A percentile compares a stretch with the other conserved stretches of the same genome.
These are phyloP conservation scores for Thalassaphorura encarpata DNA, from an alignment of 1,140 invertebrate species.

Conservation along the genomic window DNA sequence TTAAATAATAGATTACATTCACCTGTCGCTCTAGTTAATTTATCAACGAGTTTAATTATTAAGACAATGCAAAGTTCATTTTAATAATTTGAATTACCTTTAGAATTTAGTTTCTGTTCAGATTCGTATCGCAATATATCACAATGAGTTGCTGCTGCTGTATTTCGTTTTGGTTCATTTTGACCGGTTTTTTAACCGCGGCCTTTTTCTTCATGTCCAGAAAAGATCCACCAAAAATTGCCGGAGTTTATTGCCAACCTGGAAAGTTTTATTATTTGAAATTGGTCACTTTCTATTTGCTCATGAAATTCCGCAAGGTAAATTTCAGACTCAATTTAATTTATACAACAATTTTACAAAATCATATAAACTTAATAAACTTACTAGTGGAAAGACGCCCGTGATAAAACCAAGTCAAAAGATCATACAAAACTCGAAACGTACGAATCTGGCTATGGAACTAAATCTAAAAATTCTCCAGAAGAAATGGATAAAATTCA, in stretches of 20 bases:
- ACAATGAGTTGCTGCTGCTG: slow-evolving; percentile 10
- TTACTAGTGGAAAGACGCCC: slow-evolving; percentile 26
- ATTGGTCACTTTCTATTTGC: slow-evolving; percentile 44
- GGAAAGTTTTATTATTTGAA: slow-evolving; percentile 55
- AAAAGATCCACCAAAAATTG: slow-evolving; percentile 42
- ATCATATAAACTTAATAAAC: slow-evolving; percentile 2
- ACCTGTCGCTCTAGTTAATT: too few relatives aligned
- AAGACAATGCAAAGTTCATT: too few relatives aligned
- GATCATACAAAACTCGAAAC: slow-evolving; percentile 32
- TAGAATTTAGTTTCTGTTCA: too few relatives aligned
- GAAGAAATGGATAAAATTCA: slow-evolving; percentile 50
- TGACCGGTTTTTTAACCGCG: not conserved
- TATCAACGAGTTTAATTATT: too few relatives aligned
- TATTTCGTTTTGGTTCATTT: slow-evolving; percentile 3
- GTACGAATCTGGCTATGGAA: slow-evolving; percentile 39
- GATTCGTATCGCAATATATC: not conserved
- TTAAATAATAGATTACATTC: too few relatives aligned
- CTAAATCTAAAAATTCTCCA: slow-evolving; percentile 39
- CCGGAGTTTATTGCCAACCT: slow-evolving; percentile 47
- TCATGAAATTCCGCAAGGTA: slow-evolving; percentile 48
- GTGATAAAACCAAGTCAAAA: slow-evolving; percentile 1
- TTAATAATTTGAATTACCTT: too few relatives aligned
- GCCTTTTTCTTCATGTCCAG: slow-evolving; percentile 5
- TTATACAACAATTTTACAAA: not conserved
- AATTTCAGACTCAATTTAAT: slow-evolving; percentile 18